phyloP scores from a whole-genome alignment of 2,113 vertebrate genomes.

The Catagonus wagneri region DNA sequence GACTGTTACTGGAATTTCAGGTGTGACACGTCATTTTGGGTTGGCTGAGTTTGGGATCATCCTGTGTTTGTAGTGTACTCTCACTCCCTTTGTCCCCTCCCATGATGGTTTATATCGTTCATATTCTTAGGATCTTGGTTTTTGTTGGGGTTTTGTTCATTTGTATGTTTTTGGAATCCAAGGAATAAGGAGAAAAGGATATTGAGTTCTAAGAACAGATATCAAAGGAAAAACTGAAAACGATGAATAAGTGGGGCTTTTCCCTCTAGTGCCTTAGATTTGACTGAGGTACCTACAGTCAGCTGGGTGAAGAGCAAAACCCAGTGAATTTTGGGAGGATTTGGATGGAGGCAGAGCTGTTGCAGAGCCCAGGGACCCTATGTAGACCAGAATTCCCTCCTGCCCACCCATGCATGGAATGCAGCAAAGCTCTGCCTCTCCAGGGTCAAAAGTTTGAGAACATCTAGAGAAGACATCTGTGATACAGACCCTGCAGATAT shows the following conservation, averaged over 20 bases:
- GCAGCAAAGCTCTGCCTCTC: background rate
- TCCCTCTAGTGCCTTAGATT: background rate
- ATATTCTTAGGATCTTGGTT: background rate
- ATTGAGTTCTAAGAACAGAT: background rate
- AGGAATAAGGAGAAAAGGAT: background rate
- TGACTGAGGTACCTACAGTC: background rate
- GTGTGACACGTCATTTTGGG: background rate
- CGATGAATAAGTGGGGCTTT: background rate
- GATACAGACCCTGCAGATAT: background rate
- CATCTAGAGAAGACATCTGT: rapidly evolving
- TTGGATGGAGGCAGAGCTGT: background rate
- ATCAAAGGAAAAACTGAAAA: background rate
- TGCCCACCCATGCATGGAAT: background rate
- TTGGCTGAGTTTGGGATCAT: background rate
- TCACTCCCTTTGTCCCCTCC: background rate
- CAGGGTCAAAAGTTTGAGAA: background rate
- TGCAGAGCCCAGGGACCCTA: background rate
- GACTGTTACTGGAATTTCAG: background rate
- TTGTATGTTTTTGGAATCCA: background rate
- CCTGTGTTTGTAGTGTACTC: background rate
- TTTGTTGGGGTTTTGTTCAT: background rate
- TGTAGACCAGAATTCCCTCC: background rate
- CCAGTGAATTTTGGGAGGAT: background rate
- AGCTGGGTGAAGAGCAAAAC: background rate
- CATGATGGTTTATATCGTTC: background rate